Base-by-base conservation (phyloP, 2,888 invertebrate species). In the Antheraea assamensis region DNA sequence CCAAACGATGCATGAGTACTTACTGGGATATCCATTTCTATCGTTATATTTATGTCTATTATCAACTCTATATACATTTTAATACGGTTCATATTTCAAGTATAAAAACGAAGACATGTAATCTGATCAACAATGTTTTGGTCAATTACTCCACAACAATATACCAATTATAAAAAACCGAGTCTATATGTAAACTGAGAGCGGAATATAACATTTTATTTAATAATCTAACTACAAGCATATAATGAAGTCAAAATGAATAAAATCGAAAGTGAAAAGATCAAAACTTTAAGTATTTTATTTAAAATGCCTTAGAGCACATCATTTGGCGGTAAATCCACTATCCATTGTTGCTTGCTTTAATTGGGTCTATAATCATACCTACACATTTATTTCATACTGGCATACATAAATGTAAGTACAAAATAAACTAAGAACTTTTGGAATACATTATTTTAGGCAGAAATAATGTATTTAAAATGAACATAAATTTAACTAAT, bases 401-500 rank as follows among this genome's bases (percentile, higher is more conserved):
- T 21, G 7, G 4, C 52, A 52, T 52, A 52, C 52, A 7, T 17
- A 49, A 49, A 2, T 19, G 4, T 0, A 49, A 19, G 49, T 4
- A 58, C 8, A 58, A 2, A 24, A 58, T 10, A 13, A 24, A 58
- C n/a, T n/a, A 24, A 24, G 10, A 24, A 21, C 10, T 58, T 58
- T 58, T 21, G 5, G 5, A 13, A 58, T 24, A 58, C 8, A 58
- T 58, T 58, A 58, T 58, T 58, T 24, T 58, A 58, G 10, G 58
- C 58, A 58, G 68, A 35, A 66, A 64, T 30, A 64, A 64, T 35
- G 13, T 35, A n/a, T 68, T 68, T 35, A 35, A 35, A 68, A n/a
- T 35, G 74, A 74, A 75, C 70, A 75, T 74, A 74, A 76, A 61
- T 72, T 70, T 74, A 75, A 76, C 75, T 80, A 82, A 83, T 81